Evolutionary conservation across 2,797 vertebrate species (phyloP).

Genomic region (Picus viridis): DNA sequence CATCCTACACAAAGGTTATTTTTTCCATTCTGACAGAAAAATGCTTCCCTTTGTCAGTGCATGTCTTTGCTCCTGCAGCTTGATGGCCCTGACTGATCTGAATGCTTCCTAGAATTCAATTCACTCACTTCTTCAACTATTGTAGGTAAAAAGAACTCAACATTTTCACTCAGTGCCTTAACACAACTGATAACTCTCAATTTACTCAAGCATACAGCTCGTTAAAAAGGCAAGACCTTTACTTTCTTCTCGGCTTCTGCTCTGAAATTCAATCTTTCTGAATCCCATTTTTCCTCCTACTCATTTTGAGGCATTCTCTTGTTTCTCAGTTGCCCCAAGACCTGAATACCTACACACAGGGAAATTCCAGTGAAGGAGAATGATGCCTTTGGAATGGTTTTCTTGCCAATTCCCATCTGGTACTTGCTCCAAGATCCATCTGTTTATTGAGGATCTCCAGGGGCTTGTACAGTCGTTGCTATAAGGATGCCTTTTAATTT

Average conservation of each 20-base stretch:
- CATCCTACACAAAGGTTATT: neutral
- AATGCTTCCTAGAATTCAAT: neutral
- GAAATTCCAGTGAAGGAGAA: slow-evolving; percentile 16
- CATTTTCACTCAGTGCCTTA: neutral
- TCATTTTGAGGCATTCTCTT: slow-evolving; percentile 8
- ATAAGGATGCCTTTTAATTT: slow-evolving; percentile 28
- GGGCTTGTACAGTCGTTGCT: neutral
- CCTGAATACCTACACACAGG: neutral
- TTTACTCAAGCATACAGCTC: neutral
- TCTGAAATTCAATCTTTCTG: neutral
- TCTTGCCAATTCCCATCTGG: slow-evolving; percentile 16
- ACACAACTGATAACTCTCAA: neutral
- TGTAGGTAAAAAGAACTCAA: neutral
- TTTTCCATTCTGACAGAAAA: neutral
- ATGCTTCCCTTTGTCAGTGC: neutral
- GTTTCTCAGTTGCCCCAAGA: neutral
- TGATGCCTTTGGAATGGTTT: slow-evolving; percentile 9
- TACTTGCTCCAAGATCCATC: neutral
- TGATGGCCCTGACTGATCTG: neutral
- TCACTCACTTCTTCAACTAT: neutral
- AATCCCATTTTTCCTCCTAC: slow-evolving; percentile 6
- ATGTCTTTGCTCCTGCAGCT: neutral
- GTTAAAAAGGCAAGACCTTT: neutral
- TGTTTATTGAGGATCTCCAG: slow-evolving; percentile 22
- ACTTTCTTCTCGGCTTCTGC: neutral